These are phyloP conservation scores for Hyles euphorbiae DNA, from an alignment of 1,140 invertebrate species.

Conservation along the genomic window DNA sequence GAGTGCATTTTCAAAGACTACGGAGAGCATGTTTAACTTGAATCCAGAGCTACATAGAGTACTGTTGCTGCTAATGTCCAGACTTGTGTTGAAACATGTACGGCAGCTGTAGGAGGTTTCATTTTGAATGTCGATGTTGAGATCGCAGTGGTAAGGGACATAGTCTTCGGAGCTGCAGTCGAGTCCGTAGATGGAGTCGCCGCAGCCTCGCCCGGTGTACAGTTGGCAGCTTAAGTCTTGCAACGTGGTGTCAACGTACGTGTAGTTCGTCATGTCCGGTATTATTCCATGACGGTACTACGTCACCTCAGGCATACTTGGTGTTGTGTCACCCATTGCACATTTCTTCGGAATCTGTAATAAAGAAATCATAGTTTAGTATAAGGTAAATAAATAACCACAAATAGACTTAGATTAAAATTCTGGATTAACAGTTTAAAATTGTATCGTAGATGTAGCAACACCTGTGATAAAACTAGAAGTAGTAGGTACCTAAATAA, in stretches of 20 bases:
- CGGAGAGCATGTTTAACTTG: slow-evolving; percentile 56
- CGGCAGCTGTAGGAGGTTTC: slow-evolving; percentile 64
- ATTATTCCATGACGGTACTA: slow-evolving; percentile 38
- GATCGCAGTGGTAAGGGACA: slow-evolving; percentile 48
- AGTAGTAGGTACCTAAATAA: too few species aligned
- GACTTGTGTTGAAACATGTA: slow-evolving; percentile 42
- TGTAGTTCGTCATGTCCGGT: slow-evolving; percentile 50
- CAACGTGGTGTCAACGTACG: slow-evolving; percentile 37
- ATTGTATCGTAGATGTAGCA: too few species aligned
- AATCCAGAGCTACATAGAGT: slow-evolving; percentile 52
- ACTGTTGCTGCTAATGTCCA: slow-evolving; percentile 43
- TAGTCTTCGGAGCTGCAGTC: slow-evolving; percentile 35
- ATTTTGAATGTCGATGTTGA: slow-evolving; percentile 65
- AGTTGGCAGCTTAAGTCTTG: slow-evolving; percentile 52
- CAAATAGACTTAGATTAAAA: too few species aligned
- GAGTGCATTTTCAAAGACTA: slow-evolving; percentile 58
- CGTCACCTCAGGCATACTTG: slow-evolving; percentile 40
- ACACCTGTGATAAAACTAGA: too few species aligned
- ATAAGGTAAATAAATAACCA: too few species aligned
- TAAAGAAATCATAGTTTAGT: slow-evolving; percentile 5
- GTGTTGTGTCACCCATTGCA: slow-evolving; percentile 11
- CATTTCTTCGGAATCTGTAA: slow-evolving; percentile 23
- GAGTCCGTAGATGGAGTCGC: slow-evolving; percentile 35
- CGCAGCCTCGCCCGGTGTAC: slow-evolving; percentile 34
- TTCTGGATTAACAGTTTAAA: too few species aligned